These are phyloP conservation scores for Pedetes capensis DNA, from an alignment of 2,113 vertebrate species.

Conservation along the genomic window DNA sequence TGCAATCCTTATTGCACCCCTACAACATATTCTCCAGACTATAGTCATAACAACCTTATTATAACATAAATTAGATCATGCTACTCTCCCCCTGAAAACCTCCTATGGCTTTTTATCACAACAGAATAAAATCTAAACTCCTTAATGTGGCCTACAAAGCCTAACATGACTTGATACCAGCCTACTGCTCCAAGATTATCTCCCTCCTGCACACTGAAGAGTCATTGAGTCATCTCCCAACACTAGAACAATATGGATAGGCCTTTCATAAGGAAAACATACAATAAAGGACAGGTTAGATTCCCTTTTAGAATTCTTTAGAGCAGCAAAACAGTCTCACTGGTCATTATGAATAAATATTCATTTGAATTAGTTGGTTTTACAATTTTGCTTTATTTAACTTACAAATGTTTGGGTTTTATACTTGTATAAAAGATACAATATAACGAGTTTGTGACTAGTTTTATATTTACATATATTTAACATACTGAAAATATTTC, in stretches of 20 bases:
- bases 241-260: background rate
- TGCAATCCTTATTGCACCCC: background rate
- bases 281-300: background rate
- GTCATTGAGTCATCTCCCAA: background rate
- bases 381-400: slow-evolving; percentile 47
- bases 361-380: slow-evolving; percentile 27
- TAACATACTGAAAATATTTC: slow-evolving; percentile 49
- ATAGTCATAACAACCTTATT: background rate
- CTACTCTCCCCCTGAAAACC: background rate
- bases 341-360: slow-evolving; percentile 1
- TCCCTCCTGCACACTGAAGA: background rate
- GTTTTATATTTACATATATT: slow-evolving; percentile 57
- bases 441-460: slow-evolving; percentile 11
- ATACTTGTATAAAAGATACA: slow-evolving; percentile 5
- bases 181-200: background rate
- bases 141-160: background rate
- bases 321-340: background rate
- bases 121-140: slow-evolving; percentile 24
- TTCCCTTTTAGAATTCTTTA: background rate
- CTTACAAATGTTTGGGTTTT: background rate
- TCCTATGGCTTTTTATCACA: background rate
- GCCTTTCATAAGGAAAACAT: background rate
- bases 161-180: background rate
- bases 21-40: background rate
- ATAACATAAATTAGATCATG: background rate